phyloP scores from a whole-genome alignment of 2,888 invertebrate species.

The Mythimna vitellina region DNA sequence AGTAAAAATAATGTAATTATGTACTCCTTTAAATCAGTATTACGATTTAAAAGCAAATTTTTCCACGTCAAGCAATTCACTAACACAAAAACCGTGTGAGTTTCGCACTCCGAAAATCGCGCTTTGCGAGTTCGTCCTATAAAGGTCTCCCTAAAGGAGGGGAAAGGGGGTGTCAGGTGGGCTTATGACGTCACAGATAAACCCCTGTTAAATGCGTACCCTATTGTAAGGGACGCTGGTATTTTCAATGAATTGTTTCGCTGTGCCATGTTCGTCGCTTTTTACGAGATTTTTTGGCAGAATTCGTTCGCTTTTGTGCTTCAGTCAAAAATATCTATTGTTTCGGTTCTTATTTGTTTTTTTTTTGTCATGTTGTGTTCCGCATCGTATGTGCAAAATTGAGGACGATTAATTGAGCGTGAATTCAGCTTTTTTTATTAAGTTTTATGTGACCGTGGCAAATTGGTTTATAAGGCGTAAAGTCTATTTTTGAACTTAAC shows the following conservation, averaged over 20 bases:
- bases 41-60: too few relatives aligned
- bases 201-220: constrained; percentile 61
- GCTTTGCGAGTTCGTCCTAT: constrained; percentile 12
- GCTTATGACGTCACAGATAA: constrained; percentile 72
- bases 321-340: constrained; percentile 50
- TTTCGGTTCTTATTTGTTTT: constrained; percentile 25
- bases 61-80: neutral
- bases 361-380: constrained; percentile 12
- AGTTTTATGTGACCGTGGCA: neutral
- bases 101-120: neutral
- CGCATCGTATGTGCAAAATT: constrained; percentile 35
- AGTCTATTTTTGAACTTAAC: constrained; percentile 16
- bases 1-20: too few relatives aligned
- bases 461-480: constrained; percentile 11
- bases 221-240: constrained; percentile 55
- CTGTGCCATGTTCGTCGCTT: constrained; percentile 21
- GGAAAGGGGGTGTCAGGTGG: constrained; percentile 62
- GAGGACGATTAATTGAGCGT: constrained; percentile 23
- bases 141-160: constrained; percentile 25
- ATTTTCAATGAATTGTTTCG: constrained; percentile 59
- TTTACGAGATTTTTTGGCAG: constrained; percentile 4
- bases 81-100: neutral
- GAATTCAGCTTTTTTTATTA: constrained; percentile 19
- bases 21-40: too few relatives aligned
- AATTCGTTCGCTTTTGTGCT: constrained; percentile 33